Percentiles rank a stretch among this genome's conserved stretches.
These are phyloP conservation scores for Anser brachyrhynchus DNA, from an alignment of 2,113 vertebrate genomes.

Conservation along the genomic window DNA sequence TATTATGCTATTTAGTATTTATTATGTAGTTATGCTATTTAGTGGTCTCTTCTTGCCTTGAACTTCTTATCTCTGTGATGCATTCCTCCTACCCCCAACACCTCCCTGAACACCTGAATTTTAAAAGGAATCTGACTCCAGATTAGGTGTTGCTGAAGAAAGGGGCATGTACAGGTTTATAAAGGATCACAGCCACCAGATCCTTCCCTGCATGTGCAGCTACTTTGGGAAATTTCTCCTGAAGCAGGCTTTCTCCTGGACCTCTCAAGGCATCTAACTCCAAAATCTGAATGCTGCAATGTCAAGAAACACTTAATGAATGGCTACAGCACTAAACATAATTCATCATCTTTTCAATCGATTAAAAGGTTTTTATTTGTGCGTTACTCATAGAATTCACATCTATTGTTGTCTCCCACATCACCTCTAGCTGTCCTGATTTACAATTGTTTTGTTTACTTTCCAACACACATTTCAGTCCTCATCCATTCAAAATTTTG, in stretches of 20 bases:
- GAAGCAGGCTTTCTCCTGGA: background rate
- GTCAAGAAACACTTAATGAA: background rate
- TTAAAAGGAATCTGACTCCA: background rate
- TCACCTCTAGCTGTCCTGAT: background rate
- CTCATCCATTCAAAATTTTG: background rate
- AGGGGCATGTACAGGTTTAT: background rate
- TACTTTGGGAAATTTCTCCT: background rate
- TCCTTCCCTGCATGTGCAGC: background rate
- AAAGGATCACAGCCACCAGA: background rate
- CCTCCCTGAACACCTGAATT: background rate
- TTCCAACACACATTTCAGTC: background rate
- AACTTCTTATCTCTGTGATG: background rate
- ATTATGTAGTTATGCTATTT: accelerated
- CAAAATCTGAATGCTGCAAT: background rate
- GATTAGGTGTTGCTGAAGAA: background rate
- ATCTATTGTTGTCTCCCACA: background rate
- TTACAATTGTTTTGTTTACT: background rate
- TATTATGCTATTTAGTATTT: no score
- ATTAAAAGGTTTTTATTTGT: background rate
- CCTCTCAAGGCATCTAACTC: background rate
- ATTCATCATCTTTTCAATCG: background rate
- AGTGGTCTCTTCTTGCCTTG: background rate
- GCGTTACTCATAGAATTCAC: background rate
- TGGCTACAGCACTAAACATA: accelerated
- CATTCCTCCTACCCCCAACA: background rate